phyloP scores from a whole-genome alignment of 2,888 invertebrate genomes.

The Mesoligia furuncula region DNA sequence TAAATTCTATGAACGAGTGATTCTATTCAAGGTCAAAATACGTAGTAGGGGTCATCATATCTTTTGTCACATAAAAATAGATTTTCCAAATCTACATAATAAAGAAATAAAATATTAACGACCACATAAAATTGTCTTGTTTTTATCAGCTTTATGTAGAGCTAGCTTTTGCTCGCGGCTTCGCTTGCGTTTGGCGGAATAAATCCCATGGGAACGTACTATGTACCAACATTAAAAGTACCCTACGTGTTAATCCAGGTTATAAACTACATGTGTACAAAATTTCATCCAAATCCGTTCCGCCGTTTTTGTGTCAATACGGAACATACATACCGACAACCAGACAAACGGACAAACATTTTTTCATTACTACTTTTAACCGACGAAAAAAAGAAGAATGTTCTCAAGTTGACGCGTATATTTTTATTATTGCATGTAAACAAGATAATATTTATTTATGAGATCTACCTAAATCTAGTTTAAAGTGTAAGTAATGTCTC shows the following conservation, averaged over 20 bases:
- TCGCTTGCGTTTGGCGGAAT: background rate
- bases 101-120: conserved; percentile 51
- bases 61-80: conserved; percentile 30
- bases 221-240: too few relatives aligned
- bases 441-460: background rate
- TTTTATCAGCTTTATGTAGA: conserved; percentile 5
- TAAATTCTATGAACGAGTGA: conserved; percentile 16
- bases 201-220: background rate
- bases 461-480: conserved; percentile 18
- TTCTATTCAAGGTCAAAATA: background rate
- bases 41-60: background rate
- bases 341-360: too few relatives aligned
- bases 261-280: background rate
- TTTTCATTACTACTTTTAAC: too few relatives aligned
- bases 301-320: background rate
- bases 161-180: background rate
- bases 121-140: conserved; percentile 17
- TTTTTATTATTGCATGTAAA: too few relatives aligned
- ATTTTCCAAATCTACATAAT: conserved; percentile 27
- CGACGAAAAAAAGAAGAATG: too few relatives aligned
- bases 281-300: background rate
- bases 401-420: too few relatives aligned
- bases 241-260: background rate
- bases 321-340: too few relatives aligned
- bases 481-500: background rate